phyloP scores from a whole-genome alignment of 2,113 vertebrate genomes.

The Morone saxatilis region DNA sequence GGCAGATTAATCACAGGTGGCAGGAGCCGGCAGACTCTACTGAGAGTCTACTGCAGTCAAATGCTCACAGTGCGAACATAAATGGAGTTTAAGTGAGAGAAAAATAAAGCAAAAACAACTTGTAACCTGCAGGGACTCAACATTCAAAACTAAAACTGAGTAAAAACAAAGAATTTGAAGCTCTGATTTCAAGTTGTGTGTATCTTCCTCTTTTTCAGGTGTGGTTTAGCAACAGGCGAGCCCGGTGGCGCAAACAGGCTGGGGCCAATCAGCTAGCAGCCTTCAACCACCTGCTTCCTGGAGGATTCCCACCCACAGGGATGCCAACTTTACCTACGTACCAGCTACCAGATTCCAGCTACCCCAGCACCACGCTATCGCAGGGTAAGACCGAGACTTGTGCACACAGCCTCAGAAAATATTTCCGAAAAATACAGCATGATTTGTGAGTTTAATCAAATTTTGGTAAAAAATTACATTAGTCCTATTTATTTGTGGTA shows the following conservation, averaged over 20 bases:
- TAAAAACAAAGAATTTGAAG: not conserved
- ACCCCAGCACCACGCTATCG: constrained; percentile 91
- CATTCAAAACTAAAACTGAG: not conserved
- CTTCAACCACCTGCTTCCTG: constrained; percentile 97
- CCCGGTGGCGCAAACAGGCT: constrained; percentile 97
- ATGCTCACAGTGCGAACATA: not conserved
- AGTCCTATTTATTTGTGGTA: constrained; percentile 57
- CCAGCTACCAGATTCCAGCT: constrained; percentile 95
- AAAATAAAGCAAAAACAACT: not conserved
- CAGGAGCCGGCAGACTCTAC: constrained; percentile 19
- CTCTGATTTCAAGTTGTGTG: not conserved
- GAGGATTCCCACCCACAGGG: constrained; percentile 94
- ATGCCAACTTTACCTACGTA: constrained; percentile 96
- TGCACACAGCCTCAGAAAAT: not conserved
- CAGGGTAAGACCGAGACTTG: constrained; percentile 87
- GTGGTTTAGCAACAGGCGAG: constrained; percentile 98
- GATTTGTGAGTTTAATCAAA: constrained; percentile 54
- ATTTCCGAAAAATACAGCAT: not conserved
- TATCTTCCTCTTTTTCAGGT: constrained; percentile 73
- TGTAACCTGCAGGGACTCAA: too few relatives aligned
- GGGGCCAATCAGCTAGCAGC: constrained; percentile 98
- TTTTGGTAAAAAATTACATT: constrained; percentile 62
- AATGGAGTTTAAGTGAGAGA: not conserved
- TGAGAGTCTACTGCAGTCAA: not conserved
- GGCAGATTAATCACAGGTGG: constrained; percentile 67